Percentiles rank a stretch among this genome's conserved stretches.
Evolutionary conservation across 2,888 invertebrate genomes (phyloP).

Genomic region (Germaria angustata): DNA sequence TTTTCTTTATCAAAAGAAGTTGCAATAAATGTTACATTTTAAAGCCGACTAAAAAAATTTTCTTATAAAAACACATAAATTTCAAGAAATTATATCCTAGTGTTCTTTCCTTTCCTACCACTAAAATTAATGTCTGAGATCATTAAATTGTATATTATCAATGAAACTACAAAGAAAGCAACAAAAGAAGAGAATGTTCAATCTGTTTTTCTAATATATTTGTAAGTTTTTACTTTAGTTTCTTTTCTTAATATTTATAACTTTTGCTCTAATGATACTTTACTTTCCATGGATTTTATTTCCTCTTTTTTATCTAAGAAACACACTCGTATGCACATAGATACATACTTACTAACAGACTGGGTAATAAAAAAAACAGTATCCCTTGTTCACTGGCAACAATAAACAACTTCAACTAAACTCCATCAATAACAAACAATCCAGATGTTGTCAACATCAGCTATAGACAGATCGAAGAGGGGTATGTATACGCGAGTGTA

Average conservation of each 20-base stretch:
- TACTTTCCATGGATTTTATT: constrained; percentile 25
- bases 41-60: background rate
- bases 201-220: constrained; percentile 12
- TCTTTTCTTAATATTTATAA: constrained; percentile 45
- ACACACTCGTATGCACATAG: no score
- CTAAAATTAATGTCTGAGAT: constrained; percentile 49
- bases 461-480: background rate
- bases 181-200: background rate
- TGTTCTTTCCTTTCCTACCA: constrained; percentile 12
- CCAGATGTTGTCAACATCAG: constrained; percentile 64
- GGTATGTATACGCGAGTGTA: background rate
- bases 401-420: constrained; percentile 23
- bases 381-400: constrained; percentile 34
- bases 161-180: constrained; percentile 16
- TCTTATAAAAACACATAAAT: background rate
- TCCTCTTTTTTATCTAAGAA: background rate
- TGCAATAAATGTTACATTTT: background rate
- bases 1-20: no score
- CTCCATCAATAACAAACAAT: constrained; percentile 60
- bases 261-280: constrained; percentile 45
- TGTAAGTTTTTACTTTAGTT: background rate
- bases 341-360: background rate
- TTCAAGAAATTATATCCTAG: background rate
- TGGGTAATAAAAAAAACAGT: constrained; percentile 16
- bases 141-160: constrained; percentile 45